These are phyloP conservation scores for Patiria miniata DNA, from an alignment of 35 echinoderm and acorn worm genomes.

Conservation along the genomic window DNA sequence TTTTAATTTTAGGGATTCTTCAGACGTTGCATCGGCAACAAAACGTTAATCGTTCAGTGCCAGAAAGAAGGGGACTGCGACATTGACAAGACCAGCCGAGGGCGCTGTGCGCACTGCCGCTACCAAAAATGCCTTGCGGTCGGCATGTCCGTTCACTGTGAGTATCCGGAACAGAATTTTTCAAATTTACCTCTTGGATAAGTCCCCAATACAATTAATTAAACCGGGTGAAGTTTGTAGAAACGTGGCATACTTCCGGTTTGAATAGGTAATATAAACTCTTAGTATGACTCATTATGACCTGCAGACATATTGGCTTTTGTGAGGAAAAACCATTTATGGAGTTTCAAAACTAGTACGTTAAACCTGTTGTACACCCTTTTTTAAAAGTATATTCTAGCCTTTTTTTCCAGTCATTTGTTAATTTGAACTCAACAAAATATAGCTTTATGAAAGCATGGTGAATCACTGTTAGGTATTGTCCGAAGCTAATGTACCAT, in stretches of 20 bases:
- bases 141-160: slow-evolving; percentile 99
- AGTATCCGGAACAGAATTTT: slow-evolving; percentile 47
- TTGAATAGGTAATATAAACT: too few species aligned
- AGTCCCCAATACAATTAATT: background rate
- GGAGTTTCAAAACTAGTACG: background rate
- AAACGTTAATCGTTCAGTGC: slow-evolving; percentile 89
- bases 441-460: too few species aligned
- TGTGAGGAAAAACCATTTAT: too few species aligned
- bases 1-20: slow-evolving; percentile 80
- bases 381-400: background rate
- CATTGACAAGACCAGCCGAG: slow-evolving; percentile 85
- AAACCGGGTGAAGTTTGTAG: background rate
- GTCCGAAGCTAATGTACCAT: too few species aligned
- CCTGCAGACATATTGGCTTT: too few species aligned
- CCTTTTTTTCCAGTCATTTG: too few species aligned
- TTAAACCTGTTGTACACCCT: background rate
- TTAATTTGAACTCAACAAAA: too few species aligned
- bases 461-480: too few species aligned
- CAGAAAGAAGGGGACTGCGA: slow-evolving; percentile 84
- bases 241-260: background rate
- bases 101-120: slow-evolving; percentile 94
- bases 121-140: slow-evolving; percentile 98
- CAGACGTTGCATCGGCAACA: slow-evolving; percentile 90
- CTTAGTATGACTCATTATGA: too few species aligned
- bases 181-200: background rate